Conservation (phyloP, 2,888 invertebrate genomes). For the Hydraecia micacea region DNA sequence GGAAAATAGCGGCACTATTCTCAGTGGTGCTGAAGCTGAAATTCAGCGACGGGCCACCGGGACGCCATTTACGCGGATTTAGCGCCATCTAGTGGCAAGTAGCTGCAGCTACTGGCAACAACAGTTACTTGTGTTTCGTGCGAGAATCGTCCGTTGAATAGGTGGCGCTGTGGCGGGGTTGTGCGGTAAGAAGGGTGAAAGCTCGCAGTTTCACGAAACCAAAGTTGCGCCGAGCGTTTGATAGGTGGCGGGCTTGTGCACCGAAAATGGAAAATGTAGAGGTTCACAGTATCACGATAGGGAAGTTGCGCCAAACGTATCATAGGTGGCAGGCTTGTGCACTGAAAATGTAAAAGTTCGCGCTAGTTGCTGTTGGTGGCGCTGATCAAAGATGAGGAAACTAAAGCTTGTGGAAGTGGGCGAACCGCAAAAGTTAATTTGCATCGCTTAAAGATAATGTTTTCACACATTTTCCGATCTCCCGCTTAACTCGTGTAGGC, state of each 20-base stretch:
- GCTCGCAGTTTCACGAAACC: background rate
- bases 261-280: background rate
- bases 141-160: background rate
- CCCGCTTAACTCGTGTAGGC: background rate
- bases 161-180: conserved; percentile 6
- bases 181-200: background rate
- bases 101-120: background rate
- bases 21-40: background rate
- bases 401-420: background rate
- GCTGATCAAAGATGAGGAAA: conserved; percentile 2
- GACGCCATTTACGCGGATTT: background rate
- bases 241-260: background rate
- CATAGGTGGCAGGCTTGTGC: conserved; percentile 18
- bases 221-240: background rate
- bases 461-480: background rate
- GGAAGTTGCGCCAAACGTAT: background rate
- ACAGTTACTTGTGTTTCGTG: background rate
- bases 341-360: conserved; percentile 14
- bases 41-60: background rate
- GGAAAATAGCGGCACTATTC: conserved; percentile 56
- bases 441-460: background rate
- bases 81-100: conserved; percentile 39
- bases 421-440: background rate
- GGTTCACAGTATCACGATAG: background rate
- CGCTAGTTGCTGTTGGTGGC: conserved; percentile 11